These are phyloP conservation scores for Adelges cooleyi DNA, from an alignment of 1,140 invertebrate genomes.

Conservation along the genomic window DNA sequence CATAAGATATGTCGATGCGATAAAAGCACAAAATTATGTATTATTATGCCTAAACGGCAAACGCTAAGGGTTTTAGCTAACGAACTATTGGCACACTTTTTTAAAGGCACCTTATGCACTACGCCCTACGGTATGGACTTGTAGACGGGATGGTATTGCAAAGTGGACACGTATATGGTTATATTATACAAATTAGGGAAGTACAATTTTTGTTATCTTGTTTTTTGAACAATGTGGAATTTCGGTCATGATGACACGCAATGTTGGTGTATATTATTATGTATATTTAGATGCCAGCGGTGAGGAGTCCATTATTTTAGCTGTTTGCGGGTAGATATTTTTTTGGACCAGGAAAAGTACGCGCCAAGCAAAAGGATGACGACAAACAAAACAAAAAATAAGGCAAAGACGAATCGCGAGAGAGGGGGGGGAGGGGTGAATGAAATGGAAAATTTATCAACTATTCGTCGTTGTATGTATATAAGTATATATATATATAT, in stretches of 20 bases:
- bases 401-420: background rate
- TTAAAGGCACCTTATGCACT: too few species aligned
- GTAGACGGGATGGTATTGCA: too few species aligned
- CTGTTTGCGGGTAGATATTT: background rate
- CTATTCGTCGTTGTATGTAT: background rate
- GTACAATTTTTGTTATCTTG: conserved; percentile 11
- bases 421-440: background rate
- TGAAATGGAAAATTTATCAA: conserved; percentile 16
- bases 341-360: background rate
- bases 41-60: too few species aligned
- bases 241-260: conserved; percentile 19
- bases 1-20: too few species aligned
- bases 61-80: too few species aligned
- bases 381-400: background rate
- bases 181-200: too few species aligned
- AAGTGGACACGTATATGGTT: too few species aligned
- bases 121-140: too few species aligned
- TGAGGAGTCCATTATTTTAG: conserved; percentile 20
- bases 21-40: too few species aligned
- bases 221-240: conserved; percentile 8
- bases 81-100: too few species aligned
- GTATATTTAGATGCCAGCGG: background rate
- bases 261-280: background rate
- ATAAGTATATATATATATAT: background rate
- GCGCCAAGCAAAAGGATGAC: background rate